Base-by-base conservation (phyloP, 2,888 invertebrate genomes). In the Papilio gigon region DNA sequence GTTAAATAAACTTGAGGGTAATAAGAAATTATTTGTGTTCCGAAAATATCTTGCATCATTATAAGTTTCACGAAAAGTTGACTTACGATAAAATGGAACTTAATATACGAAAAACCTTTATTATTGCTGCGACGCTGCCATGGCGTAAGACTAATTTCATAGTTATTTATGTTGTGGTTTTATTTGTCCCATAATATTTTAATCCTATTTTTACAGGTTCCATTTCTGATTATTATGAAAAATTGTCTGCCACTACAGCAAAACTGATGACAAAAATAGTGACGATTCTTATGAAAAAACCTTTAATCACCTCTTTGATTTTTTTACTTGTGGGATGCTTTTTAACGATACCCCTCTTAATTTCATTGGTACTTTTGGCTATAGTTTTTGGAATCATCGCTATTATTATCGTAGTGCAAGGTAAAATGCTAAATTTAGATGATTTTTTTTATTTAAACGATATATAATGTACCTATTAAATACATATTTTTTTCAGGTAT, bases 81-180 rank as follows among this genome's bases (percentile, higher is more conserved):
- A 12, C 22, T 27, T 53, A 27, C 8, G 17, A 27, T 8, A 53
- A 56, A 30, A 89, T 89, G 87, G 88, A 88, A 79, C 77, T 86
- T 12, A 86, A 82, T 71, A 76, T 85, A 53, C 78, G 81, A 68
- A 87, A 86, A 71, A 84, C 84, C 11, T 86, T 89, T 77, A 40
- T 70, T 35, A 67, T 84, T 14, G 76, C 78, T 22, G 60, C 86
- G 3, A 84, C 76, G 74, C 61, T 80, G 14, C 75, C 85, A 17
- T 76, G 78, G 69, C 70, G 89, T 89, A 81, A 76, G 84, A 27
- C 59, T 20, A n/a, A 44, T 11, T 53, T 53, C 14, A 27, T 12
- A 0, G 8, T 30, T 56, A 17, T 17, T 9, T 30, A 2, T 8
- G n/a, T 9, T 9, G 6, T 42, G 17, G n/a, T 25, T 30, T n/a